A percentile compares a stretch with the other conserved stretches of the same genome.
Evolutionary conservation across 2,888 invertebrate genomes (phyloP).

Genomic region (Operophtera brumata): DNA sequence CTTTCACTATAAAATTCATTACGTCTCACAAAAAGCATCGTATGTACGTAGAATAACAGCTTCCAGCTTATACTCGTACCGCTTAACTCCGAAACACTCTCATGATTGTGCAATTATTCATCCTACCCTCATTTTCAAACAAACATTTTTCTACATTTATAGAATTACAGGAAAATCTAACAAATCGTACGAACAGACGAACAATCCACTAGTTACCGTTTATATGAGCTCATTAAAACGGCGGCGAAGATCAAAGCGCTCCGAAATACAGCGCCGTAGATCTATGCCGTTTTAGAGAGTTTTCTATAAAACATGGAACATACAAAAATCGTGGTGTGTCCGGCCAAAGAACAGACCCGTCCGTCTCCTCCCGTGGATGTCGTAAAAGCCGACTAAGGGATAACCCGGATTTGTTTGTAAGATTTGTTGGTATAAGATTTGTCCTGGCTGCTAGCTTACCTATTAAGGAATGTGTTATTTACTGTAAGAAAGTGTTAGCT

Average conservation of each 20-base stretch:
- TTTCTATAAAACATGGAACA: constrained; percentile 1
- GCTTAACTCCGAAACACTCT: not conserved
- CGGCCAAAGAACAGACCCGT: too few species aligned
- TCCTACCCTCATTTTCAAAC: constrained; percentile 36
- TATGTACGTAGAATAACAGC: not conserved
- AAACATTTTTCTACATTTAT: constrained; percentile 47
- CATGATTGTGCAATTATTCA: constrained; percentile 4
- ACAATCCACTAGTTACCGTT: constrained; percentile 73
- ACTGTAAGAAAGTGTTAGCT: too few species aligned
- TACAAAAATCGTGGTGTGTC: too few species aligned
- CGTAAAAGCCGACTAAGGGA: too few species aligned
- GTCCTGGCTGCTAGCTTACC: too few species aligned
- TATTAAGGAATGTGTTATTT: too few species aligned
- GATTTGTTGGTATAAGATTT: too few species aligned
- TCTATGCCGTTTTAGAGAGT: constrained; percentile 37
- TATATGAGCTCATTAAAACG: constrained; percentile 75
- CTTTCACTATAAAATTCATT: too few species aligned
- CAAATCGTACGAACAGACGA: constrained; percentile 61
- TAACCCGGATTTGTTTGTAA: too few species aligned
- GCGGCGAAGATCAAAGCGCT: constrained; percentile 83
- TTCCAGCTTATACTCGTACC: not conserved
- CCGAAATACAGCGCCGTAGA: constrained; percentile 76
- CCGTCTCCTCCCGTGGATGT: too few species aligned
- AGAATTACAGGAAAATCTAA: constrained; percentile 51
- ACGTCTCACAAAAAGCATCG: too few species aligned